Base-by-base conservation (phyloP, 2,888 invertebrate species). In the Hirudinaria manillensis region DNA sequence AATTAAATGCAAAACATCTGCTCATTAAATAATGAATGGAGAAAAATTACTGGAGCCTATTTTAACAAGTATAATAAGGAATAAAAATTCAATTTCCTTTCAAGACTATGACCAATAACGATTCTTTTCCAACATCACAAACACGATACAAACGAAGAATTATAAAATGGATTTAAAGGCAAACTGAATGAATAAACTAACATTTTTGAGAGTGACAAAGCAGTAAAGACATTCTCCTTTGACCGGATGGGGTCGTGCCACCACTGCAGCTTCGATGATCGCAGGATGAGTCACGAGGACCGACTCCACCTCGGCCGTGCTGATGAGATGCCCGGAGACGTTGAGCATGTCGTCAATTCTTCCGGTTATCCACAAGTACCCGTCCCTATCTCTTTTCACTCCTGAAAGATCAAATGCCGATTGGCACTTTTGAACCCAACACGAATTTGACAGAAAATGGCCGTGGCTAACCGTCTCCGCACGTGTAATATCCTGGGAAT, bases 261-360 rank as follows among this genome's bases (percentile, higher is more conserved):
- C 98, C 0, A 95, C 98, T 0, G 99, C 99, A 0, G 97, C 93
- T 86, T 99, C 99, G 0, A 95, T 90, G 0, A 99, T 92, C 61
- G 84, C 80, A 38, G 80, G 77, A 78, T 88, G 87, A 74, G 86
- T 86, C 7, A 86, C 84, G 45, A 88, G 81, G 13, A 87, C 87
- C 0, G 87, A 87, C 81, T 89, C 89, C 34, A 89, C 78, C 87
- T 99, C 96, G 0, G 98, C 93, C 0, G 98, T 99, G 77, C 95
- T 95, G 90, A 99, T 92, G 75, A 99, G 88, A 86, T 99, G 98
- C 0, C 98, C 99, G 2, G 95, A 96, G 13, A 99, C 97, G 86
- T 99, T 99, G 80, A 99, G 88, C 94, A 99, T 96, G 85, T 99
- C 99, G 85, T 99, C 98, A 56, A 97, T 93, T 76, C 97, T 90